Percentiles rank a stretch among this genome's conserved stretches.
Conservation (phyloP, 2,797 vertebrate genomes). For the Acanthornis magna region DNA sequence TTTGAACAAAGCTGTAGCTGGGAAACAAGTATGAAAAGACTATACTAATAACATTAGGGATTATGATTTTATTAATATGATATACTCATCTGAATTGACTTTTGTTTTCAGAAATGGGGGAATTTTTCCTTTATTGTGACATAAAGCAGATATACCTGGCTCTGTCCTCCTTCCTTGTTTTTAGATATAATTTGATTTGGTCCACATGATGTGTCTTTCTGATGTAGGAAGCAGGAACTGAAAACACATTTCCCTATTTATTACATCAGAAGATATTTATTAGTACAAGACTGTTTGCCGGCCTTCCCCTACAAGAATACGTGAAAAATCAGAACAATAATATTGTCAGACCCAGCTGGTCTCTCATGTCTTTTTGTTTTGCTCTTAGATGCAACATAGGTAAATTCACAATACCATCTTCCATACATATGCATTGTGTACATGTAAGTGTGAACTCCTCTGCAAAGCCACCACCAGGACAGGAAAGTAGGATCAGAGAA, state of each 20-base stretch:
- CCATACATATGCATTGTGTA: accelerated
- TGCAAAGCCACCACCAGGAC: not conserved
- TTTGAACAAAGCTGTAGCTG: not conserved
- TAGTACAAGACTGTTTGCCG: not conserved
- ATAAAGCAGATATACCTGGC: not conserved
- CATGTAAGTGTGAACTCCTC: not conserved
- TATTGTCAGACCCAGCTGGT: not conserved
- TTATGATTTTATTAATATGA: not conserved
- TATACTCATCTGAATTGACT: not conserved
- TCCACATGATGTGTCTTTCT: not conserved
- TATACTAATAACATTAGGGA: not conserved
- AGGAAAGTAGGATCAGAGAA: not conserved
- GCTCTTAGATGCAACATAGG: not conserved
- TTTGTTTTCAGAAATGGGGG: not conserved
- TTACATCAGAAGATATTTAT: not conserved
- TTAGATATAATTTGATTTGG: slow-evolving; percentile 3
- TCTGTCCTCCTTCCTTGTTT: not conserved
- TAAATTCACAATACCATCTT: not conserved
- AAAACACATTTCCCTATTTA: not conserved
- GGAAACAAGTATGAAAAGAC: not conserved
- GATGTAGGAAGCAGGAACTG: slow-evolving; percentile 1
- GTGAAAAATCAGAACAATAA: accelerated
- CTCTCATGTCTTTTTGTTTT: not conserved
- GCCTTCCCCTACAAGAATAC: not conserved
- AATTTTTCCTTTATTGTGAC: not conserved